Percentiles rank a stretch among this genome's conserved stretches.
Evolutionary conservation across 2,113 vertebrate genomes (phyloP).

Genomic region (Budorcas taxicolor): DNA sequence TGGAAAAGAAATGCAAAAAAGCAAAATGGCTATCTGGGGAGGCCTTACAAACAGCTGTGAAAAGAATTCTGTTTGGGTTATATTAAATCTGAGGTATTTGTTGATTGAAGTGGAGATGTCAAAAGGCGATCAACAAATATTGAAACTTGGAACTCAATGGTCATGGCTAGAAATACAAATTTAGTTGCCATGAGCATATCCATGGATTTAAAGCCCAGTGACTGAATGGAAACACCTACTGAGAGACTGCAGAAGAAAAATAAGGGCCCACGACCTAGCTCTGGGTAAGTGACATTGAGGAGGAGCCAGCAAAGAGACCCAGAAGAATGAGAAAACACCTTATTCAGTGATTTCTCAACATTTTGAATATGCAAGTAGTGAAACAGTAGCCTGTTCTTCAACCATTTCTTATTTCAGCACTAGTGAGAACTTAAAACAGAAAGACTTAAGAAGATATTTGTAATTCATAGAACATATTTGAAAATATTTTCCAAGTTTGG

Average conservation of each 20-base stretch:
- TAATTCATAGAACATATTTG: background rate
- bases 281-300: background rate
- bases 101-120: background rate
- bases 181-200: background rate
- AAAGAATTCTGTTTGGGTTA: background rate
- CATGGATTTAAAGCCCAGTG: background rate
- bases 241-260: background rate
- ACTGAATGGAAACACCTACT: background rate
- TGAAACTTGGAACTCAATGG: background rate
- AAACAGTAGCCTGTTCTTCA: background rate
- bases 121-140: background rate
- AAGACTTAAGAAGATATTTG: background rate
- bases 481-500: background rate
- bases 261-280: background rate
- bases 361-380: background rate
- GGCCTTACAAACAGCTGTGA: no score
- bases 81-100: background rate
- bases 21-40: no score
- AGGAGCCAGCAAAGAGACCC: background rate
- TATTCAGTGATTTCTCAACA: background rate
- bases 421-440: background rate
- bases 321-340: background rate
- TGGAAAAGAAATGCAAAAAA: no score
- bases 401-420: background rate
- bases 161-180: background rate